Evolutionary conservation across 2,888 invertebrate species (phyloP), one percentile per base, ranked within the genome.

Genomic region (Antheraea yamamai): DNA sequence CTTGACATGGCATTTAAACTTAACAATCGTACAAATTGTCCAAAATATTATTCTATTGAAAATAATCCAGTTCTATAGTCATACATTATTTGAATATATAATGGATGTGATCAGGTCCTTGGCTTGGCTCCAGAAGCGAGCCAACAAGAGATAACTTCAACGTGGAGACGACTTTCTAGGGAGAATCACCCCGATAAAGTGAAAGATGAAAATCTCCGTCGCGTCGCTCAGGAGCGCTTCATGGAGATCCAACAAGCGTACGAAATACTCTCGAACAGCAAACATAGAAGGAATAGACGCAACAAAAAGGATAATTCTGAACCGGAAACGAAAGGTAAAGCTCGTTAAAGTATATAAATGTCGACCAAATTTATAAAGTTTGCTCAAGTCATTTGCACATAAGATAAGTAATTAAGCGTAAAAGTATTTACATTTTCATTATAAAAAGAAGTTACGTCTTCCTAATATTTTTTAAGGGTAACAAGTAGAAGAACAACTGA

Each of bases 231-330:
- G 86, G 97, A 98, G 80, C 96, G 96, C 74, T 99, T 99, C 89
- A 98, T 99, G 95, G 98, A 98, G 84, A 98, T 99, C 78, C 98
- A 98, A 84, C 97, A 98, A 86, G 98, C 99, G 0, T 99, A 98
- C 88, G 98, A 98, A 86, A 97, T 97, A 70, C 93, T 99, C 0
- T 98, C 98, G 14, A 97, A 97, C 81, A 97, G 97, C 81, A 98
- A 98, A 86, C 96, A 96, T 74, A 96, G 97, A 79, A 95, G 98
- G 73, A 96, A 96, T 79, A 95, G 96, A 74, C 96, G 96, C 79
- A 98, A 98, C 87, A 97, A 97, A 83, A 96, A 97, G 83, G 96
- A 95, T 75, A 95, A 95, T 75, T 95, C 95, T 0, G 95, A 95
- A n/a, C 66, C 75, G 10, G 55, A 51, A 23, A 20, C 23, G 6